Evolutionary conservation across 2,113 vertebrate species (phyloP).

Genomic region (Chlorodrepanis virens): DNA sequence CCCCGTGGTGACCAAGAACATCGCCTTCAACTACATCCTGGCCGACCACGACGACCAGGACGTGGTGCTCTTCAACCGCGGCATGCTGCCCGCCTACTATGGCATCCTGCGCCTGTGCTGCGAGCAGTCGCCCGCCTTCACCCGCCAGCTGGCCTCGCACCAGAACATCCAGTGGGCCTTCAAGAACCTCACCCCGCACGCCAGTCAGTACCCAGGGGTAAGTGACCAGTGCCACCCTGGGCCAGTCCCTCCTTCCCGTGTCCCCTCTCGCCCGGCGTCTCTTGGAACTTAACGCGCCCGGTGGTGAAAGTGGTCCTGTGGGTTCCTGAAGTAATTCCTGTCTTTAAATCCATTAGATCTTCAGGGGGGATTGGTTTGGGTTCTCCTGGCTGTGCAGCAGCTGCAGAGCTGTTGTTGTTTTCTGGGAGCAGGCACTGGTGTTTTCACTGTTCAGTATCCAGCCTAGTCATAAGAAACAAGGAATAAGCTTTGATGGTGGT

Average conservation of each 20-base stretch:
- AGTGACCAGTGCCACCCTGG: slow-evolving; percentile 8
- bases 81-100: slow-evolving; percentile 98
- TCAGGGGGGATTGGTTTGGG: neutral
- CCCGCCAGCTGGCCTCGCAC: slow-evolving; percentile 93
- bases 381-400: neutral
- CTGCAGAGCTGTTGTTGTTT: neutral
- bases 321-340: neutral
- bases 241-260: fast-evolving
- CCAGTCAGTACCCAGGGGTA: slow-evolving; percentile 98
- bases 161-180: slow-evolving; percentile 99
- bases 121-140: slow-evolving; percentile 94
- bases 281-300: fast-evolving
- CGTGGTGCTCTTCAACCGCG: slow-evolving; percentile 98
- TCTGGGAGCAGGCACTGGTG: neutral
- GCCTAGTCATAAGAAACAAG: fast-evolving
- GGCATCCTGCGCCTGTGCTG: slow-evolving; percentile 98
- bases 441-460: neutral
- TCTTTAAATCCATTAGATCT: neutral
- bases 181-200: slow-evolving; percentile 98
- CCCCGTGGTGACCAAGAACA: slow-evolving; percentile 98
- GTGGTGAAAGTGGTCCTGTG: neutral
- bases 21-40: slow-evolving; percentile 99
- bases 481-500: neutral
- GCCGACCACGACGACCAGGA: slow-evolving; percentile 99
- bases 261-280: neutral